Percentiles rank a stretch among this genome's conserved stretches.
Evolutionary conservation across 2,888 invertebrate species (phyloP).

Genomic region (Drosophila aldrichi): DNA sequence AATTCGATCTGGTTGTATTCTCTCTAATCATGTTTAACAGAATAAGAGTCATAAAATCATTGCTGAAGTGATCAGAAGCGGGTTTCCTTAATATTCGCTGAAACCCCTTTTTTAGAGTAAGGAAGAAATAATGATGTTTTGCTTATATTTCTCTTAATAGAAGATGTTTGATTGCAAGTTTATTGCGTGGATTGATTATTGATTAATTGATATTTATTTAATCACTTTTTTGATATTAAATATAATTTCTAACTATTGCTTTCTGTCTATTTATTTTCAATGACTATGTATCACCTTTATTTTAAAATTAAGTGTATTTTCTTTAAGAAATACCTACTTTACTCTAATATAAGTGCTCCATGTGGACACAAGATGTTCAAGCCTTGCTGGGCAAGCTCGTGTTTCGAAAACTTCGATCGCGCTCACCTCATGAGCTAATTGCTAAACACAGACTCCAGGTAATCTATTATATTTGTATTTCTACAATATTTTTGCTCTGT

Average conservation of each 20-base stretch:
- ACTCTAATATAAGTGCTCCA: conserved; percentile 9
- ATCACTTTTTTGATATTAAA: not conserved
- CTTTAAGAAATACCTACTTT: not conserved
- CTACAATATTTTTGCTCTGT: not conserved
- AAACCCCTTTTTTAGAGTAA: too few species aligned
- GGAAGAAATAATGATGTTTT: not conserved
- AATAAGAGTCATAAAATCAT: too few species aligned
- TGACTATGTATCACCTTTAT: not conserved
- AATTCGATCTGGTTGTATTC: too few species aligned
- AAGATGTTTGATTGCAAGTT: not conserved
- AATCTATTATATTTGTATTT: not conserved
- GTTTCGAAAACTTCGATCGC: not conserved
- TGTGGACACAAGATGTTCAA: not conserved
- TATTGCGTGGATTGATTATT: not conserved
- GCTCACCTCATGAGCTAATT: too few species aligned
- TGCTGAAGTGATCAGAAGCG: too few species aligned
- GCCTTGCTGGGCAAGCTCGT: not conserved
- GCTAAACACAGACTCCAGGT: not conserved
- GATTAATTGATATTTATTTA: not conserved
- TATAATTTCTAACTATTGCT: not conserved
- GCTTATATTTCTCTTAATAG: not conserved
- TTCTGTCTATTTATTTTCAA: not conserved
- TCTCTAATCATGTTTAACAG: too few species aligned
- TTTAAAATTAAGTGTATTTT: not conserved
- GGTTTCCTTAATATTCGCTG: too few species aligned